Evolutionary conservation across 2,113 vertebrate genomes (phyloP).

Genomic region (Cranoglanis bouderius): DNA sequence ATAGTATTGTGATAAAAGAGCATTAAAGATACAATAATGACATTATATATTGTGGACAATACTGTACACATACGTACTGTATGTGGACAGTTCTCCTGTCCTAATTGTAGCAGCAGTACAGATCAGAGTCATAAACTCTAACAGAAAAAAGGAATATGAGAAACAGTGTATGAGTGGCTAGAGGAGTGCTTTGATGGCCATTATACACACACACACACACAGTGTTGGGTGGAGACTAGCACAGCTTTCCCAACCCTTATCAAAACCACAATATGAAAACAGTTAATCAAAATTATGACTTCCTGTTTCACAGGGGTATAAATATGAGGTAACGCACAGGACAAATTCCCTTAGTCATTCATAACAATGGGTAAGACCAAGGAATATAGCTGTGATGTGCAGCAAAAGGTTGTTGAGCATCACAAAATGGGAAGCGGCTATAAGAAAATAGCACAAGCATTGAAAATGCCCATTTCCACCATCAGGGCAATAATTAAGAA

Average conservation of each 20-base stretch:
- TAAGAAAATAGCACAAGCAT: too few relatives aligned
- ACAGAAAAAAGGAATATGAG: not conserved
- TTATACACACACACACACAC: not conserved
- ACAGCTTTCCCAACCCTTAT: not conserved
- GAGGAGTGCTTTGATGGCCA: not conserved
- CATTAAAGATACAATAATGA: not conserved
- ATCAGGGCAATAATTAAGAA: too few relatives aligned
- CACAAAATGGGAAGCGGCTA: too few relatives aligned
- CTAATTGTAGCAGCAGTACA: not conserved
- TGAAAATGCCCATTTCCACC: too few relatives aligned
- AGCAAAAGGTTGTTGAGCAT: too few relatives aligned
- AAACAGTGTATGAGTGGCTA: not conserved
- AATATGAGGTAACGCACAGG: too few relatives aligned
- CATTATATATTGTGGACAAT: not conserved
- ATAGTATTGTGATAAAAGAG: not conserved
- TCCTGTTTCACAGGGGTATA: too few relatives aligned
- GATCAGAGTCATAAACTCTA: not conserved
- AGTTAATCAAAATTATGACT: not conserved
- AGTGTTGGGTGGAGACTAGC: not conserved
- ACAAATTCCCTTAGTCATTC: too few relatives aligned
- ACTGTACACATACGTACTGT: not conserved
- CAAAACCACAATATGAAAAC: not conserved
- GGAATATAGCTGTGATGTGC: too few relatives aligned
- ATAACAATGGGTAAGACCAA: too few relatives aligned
- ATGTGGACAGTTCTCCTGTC: not conserved